A percentile compares a stretch with the other conserved stretches of the same genome.
Evolutionary conservation across 2,113 vertebrate genomes (phyloP).

Genomic region (Lota lota): DNA sequence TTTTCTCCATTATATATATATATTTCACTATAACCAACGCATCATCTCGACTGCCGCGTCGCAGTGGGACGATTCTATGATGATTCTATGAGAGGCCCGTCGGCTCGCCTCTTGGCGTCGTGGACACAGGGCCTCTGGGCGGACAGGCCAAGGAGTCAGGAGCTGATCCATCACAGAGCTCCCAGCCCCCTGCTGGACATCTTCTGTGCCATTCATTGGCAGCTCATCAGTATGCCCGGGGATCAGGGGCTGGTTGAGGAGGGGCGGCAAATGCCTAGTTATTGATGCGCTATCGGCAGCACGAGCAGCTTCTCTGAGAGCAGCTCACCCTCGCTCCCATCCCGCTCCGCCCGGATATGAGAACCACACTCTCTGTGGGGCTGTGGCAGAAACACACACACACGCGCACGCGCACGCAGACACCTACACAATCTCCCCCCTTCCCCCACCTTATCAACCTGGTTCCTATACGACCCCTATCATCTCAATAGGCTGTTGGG

Average conservation of each 20-base stretch:
- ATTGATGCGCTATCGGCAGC: slow-evolving; percentile 57
- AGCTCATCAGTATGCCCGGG: slow-evolving; percentile 31
- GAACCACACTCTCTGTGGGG: slow-evolving; percentile 39
- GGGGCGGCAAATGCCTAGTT: slow-evolving; percentile 29
- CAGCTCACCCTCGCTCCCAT: slow-evolving; percentile 38
- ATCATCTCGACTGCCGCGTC: too few relatives aligned
- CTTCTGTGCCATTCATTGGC: slow-evolving; percentile 49
- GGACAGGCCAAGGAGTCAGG: slow-evolving; percentile 35
- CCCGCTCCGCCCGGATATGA: slow-evolving; percentile 47
- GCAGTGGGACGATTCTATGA: too few relatives aligned
- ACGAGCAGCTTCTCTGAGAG: slow-evolving; percentile 24
- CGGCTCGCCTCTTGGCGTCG: slow-evolving; percentile 20
- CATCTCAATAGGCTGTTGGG: not conserved
- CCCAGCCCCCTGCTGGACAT: slow-evolving; percentile 35
- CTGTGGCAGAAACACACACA: not conserved
- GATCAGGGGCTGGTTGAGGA: slow-evolving; percentile 2
- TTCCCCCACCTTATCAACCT: slow-evolving; percentile 31
- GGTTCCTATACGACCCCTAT: not conserved
- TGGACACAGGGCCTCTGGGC: slow-evolving; percentile 23
- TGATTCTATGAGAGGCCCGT: slow-evolving; percentile 24
- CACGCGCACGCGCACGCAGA: slow-evolving; percentile 28
- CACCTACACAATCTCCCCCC: slow-evolving; percentile 21
- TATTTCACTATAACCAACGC: too few relatives aligned
- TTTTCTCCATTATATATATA: too few relatives aligned
- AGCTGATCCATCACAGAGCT: slow-evolving; percentile 31